A percentile compares a stretch with the other conserved stretches of the same genome.
These are phyloP conservation scores for Pitta sordida DNA, from an alignment of 2,113 vertebrate genomes.

Conservation along the genomic window DNA sequence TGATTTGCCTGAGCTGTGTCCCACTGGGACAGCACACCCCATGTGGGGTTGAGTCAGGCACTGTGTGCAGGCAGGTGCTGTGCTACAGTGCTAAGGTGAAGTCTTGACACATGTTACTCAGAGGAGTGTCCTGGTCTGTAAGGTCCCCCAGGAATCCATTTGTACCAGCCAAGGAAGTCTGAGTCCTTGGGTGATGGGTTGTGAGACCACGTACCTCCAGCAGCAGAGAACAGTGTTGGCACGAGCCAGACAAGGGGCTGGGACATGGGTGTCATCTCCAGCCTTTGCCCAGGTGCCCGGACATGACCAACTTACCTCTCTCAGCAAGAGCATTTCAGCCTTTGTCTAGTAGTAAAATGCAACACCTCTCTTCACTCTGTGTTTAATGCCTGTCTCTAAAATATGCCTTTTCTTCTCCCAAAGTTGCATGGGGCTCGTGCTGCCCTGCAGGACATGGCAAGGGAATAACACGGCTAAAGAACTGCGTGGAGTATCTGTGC, in stretches of 20 bases:
- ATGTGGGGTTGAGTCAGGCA: background rate
- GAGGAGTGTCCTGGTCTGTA: background rate
- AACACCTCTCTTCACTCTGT: background rate
- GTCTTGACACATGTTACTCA: background rate
- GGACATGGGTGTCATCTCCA: background rate
- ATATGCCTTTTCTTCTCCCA: background rate
- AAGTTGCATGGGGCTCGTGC: background rate
- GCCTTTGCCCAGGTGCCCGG: background rate
- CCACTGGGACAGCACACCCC: background rate
- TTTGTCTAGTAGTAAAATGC: background rate
- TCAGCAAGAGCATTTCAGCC: background rate
- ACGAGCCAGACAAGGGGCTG: background rate
- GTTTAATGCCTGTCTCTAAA: background rate
- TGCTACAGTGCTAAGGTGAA: background rate
- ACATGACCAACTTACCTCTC: background rate
- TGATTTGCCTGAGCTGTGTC: slow-evolving; percentile 2
- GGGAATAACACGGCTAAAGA: background rate
- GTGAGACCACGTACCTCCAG: background rate
- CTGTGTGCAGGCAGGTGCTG: background rate
- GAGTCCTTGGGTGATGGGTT: background rate
- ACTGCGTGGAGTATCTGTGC: slow-evolving; percentile 38
- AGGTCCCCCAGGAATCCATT: background rate
- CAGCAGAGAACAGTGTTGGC: background rate
- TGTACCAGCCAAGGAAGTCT: background rate
- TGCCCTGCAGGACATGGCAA: background rate